Evolutionary conservation across 1,140 invertebrate genomes (phyloP), one percentile per base, ranked within the genome.

Genomic region (Musca vetustissima): DNA sequence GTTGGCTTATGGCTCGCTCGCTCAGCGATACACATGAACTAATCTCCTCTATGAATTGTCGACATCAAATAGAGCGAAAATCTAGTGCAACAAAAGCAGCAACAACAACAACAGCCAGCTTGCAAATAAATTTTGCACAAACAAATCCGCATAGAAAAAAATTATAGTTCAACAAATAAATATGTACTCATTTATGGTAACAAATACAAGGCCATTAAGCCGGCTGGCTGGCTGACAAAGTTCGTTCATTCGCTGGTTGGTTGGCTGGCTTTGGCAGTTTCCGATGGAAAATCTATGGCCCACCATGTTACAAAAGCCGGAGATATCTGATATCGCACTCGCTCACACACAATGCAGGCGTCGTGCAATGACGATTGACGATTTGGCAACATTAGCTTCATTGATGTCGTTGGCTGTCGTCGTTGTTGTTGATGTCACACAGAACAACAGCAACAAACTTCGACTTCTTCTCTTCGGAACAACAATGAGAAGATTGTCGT

Each of bases 1-100:
- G 17, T 19, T 19, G 17, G 49, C 28, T 28, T 28, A 28, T 28
- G 21, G 9, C n/a, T n/a, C n/a, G n/a, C n/a, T n/a, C n/a, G n/a
- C n/a, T n/a, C 21, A 52, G 21, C 17, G 17, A 52, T 52, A 52
- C 49, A 21, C 49, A 21, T 22, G 49, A 55, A 61, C 57, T 61
- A 61, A 61, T 61, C 57, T 32, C 28, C 28, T 43, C 36, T 61
- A 36, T n/a, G n/a, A 59, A 61, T 61, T 61, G 57, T 61, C 57
- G 36, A 61, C 57, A 36, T 61, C 57, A 61, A 61, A 61, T 61
- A 61, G 57, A 61, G 57, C 57, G 57, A 36, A 61, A 61, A 61
- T 43, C 36, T 36, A 61, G 57, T 61, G 57, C 28, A 61, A 61
- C 32, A 59, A 59, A 22, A 59, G 15, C 17, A 49, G 17, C 11